A percentile compares a stretch with the other conserved stretches of the same genome.
phyloP scores from a whole-genome alignment of 2,113 vertebrate genomes.

The Pelodiscus sinensis region DNA sequence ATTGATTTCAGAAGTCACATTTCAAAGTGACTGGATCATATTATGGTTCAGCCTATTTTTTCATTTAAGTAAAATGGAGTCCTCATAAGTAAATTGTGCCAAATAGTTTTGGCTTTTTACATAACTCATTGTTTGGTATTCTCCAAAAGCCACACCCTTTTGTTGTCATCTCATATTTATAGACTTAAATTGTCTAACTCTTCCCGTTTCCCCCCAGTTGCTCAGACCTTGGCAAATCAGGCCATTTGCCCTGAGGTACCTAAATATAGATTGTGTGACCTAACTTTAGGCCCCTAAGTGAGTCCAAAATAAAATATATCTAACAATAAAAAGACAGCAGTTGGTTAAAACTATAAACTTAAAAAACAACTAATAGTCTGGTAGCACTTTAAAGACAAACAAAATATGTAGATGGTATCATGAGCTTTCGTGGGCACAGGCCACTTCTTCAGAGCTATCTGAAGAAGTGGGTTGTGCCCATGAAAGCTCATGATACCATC shows the following conservation, averaged over 20 bases:
- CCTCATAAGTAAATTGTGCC: neutral
- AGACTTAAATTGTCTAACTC: neutral
- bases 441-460: too few relatives aligned
- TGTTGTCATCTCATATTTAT: constrained; percentile 15
- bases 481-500: too few relatives aligned
- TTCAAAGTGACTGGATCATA: neutral
- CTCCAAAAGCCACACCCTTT: neutral
- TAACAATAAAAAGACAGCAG: neutral
- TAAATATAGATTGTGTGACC: constrained; percentile 48
- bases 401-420: too few relatives aligned
- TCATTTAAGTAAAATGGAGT: neutral
- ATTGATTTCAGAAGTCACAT: neutral
- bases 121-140: neutral
- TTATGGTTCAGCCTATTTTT: neutral
- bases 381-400: too few relatives aligned
- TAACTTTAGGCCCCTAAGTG: neutral
- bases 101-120: constrained; percentile 26
- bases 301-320: constrained; percentile 21
- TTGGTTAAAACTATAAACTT: neutral
- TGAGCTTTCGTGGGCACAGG: too few relatives aligned
- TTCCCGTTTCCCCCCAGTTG: constrained; percentile 6
- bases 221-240: constrained; percentile 48
- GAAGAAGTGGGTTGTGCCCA: too few relatives aligned
- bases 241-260: neutral
- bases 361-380: too few relatives aligned